These are phyloP conservation scores for Falcunculus frontatus DNA, from an alignment of 2,113 vertebrate species.

Conservation along the genomic window DNA sequence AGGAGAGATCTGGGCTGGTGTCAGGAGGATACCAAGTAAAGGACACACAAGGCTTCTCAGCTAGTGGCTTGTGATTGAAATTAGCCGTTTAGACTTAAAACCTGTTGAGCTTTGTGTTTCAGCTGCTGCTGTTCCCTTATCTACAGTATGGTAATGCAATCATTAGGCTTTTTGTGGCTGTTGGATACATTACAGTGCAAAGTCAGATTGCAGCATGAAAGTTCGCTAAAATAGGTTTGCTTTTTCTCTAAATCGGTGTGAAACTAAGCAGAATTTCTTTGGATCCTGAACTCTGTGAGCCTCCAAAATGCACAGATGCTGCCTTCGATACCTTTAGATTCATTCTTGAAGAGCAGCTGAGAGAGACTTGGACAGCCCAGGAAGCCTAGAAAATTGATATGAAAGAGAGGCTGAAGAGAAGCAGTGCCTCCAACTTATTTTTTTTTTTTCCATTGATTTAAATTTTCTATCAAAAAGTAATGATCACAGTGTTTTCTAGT, in stretches of 20 bases:
- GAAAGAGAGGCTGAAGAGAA: not conserved
- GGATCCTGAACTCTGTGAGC: not conserved
- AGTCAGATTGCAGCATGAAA: not conserved
- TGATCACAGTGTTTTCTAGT: not conserved
- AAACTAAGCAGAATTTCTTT: not conserved
- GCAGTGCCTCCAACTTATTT: not conserved
- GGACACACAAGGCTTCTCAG: not conserved
- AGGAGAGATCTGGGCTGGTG: not conserved
- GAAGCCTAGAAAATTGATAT: not conserved
- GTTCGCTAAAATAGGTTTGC: not conserved
- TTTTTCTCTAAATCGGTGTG: not conserved
- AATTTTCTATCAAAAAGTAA: constrained; percentile 8
- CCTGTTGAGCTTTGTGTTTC: not conserved
- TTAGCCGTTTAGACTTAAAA: not conserved
- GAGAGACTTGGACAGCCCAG: not conserved
- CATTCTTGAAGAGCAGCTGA: not conserved
- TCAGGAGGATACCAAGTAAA: not conserved
- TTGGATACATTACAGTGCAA: not conserved
- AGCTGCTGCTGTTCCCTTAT: not conserved
- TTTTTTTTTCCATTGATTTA: constrained; percentile 32
- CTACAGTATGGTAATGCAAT: not conserved
- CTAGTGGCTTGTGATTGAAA: not conserved
- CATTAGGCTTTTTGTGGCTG: not conserved
- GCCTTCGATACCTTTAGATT: not conserved
- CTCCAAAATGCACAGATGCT: not conserved